Base-by-base conservation (phyloP, 2,113 vertebrate species). In the Poeciliopsis occidentalis region DNA sequence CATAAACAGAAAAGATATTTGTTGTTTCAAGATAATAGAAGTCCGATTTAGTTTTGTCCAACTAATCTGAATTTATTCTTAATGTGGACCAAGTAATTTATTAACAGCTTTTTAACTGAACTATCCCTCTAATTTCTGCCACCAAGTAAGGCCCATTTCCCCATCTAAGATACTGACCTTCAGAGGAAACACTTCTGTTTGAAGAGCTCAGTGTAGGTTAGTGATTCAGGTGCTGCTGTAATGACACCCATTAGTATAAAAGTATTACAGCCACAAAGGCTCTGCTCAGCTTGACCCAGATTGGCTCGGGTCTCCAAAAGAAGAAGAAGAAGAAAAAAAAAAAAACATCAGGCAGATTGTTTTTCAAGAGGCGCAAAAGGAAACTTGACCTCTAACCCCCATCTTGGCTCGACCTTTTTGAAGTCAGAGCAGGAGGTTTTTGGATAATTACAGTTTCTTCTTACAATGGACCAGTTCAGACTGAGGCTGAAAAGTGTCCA, bases 261-360 rank as follows among this genome's bases (percentile, higher is more conserved):
- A 85, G 86, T 78, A 86, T 78, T 71, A 73, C 65, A 64, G 63
- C 64, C 47, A 67, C 66, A 78, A 47, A 47, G 79, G 77, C 47
- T 73, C 34, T 74, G 31, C 67, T 84, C 61, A 60, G 76, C 64
- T 75, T 86, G 84, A 85, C 87, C 88, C 75, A 92, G 34, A 88
- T 88, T 75, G 78, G 57, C 47, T 90, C 79, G 84, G 66, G 77
- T 83, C 84, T 72, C 51, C 62, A 47, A 72, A 30, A 71, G 73
- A 57, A 41, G 13, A 15, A 41, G 4, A 41, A 41, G 13, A 41
- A 41, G 27, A n/a, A n/a, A n/a, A n/a, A n/a, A 41, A 73, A 74
- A 57, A 80, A 78, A 85, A 86, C 67, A 79, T 63, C 64, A 78
- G 64, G 54, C 69, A 74, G 65, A 73, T 57, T 73, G 44, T 69